Evolutionary conservation across 2,888 invertebrate species (phyloP), one percentile per base, ranked within the genome.

Genomic region (Zygaena filipendulae): DNA sequence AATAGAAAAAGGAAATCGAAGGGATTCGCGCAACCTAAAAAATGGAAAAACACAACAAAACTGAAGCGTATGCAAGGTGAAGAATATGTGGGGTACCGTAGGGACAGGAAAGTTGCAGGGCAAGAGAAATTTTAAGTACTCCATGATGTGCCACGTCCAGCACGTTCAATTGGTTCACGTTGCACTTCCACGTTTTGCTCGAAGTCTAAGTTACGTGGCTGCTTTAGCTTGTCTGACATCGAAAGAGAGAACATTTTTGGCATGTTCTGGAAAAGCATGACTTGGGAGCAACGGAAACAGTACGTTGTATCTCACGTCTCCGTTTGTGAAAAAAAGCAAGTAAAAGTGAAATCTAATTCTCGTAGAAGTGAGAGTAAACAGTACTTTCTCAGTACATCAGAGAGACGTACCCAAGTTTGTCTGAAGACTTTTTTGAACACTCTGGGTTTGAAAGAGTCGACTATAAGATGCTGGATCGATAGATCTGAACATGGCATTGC

Each of bases 91-190:
- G 32, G 32, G 32, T 35, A 30, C 21, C 29, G 27, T 25, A 37
- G 30, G 29, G 35, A 35, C 21, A 37, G 21, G 23, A 30, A 30
- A 16, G 34, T 36, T 34, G 19, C 24, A 36, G 31, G 26, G 22
- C 24, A 36, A 31, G 35, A 29, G 21, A 29, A 35, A 30, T 33
- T 34, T 22, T 13, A 30, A 23, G 28, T 36, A 30, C 36, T 36
- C n/a, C 36, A 33, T 36, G 36, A 36, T 26, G 30, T 36, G 9
- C 29, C 23, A 27, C 30, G 34, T 34, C 31, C 36, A 36, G 30
- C 36, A 34, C 26, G 31, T 31, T 14, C 27, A 28, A 34, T 36
- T 29, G 36, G 33, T 30, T 21, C 29, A 24, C 14, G 32, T 26
- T 31, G 31, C 27, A 31, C 27, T 23, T 31, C 31, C 9, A 11